phyloP scores from a whole-genome alignment of 1,140 invertebrate species.

The Eumaeus atala region DNA sequence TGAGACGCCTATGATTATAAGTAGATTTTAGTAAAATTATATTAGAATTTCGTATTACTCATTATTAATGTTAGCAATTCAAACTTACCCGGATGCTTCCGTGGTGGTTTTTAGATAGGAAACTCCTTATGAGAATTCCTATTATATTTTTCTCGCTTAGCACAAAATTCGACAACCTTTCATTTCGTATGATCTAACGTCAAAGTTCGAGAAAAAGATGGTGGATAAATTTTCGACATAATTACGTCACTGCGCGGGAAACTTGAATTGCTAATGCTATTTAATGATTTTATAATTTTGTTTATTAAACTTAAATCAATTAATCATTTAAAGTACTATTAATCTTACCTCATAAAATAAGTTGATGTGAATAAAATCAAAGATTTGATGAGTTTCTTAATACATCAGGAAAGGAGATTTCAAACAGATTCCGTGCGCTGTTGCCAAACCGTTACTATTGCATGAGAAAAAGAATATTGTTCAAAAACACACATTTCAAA shows the following conservation, averaged over 20 bases:
- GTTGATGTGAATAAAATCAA: slow-evolving; percentile 30
- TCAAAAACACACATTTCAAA: slow-evolving; percentile 64
- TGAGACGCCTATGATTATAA: slow-evolving; percentile 18
- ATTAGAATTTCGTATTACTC: slow-evolving; percentile 17
- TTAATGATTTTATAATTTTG: slow-evolving; percentile 14
- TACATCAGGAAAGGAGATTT: slow-evolving; percentile 48
- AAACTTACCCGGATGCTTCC: slow-evolving; percentile 65
- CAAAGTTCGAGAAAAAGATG: slow-evolving; percentile 46
- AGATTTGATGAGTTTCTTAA: slow-evolving; percentile 44
- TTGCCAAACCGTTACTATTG: slow-evolving; percentile 65
- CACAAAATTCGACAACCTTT: slow-evolving; percentile 38
- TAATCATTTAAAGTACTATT: slow-evolving; percentile 11
- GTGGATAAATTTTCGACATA: slow-evolving; percentile 27
- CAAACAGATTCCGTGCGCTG: slow-evolving; percentile 56
- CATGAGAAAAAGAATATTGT: slow-evolving; percentile 62
- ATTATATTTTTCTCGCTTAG: slow-evolving; percentile 42
- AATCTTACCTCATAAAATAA: slow-evolving; percentile 60
- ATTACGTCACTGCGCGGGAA: slow-evolving; percentile 69
- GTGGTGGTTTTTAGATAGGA: slow-evolving; percentile 41
- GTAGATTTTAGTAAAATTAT: slow-evolving; percentile 17
- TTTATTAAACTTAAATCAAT: slow-evolving; percentile 7
- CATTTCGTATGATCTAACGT: slow-evolving; percentile 43
- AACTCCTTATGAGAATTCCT: slow-evolving; percentile 42
- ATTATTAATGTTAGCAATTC: slow-evolving; percentile 22
- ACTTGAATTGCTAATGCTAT: slow-evolving; percentile 45